These are phyloP conservation scores for Lagria hirta DNA, from an alignment of 2,888 invertebrate genomes.

Conservation along the genomic window DNA sequence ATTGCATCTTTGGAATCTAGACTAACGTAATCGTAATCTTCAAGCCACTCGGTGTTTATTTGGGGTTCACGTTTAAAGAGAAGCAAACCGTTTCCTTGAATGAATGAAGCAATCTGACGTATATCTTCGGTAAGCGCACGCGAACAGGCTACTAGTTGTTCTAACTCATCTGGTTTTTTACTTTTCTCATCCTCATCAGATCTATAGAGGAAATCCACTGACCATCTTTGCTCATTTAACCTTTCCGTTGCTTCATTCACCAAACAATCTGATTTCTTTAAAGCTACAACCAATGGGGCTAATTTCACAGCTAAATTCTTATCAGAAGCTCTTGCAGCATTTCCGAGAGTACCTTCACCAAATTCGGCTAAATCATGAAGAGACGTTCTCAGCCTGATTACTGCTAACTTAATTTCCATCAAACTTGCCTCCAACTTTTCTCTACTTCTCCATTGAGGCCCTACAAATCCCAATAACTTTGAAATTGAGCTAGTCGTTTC, in stretches of 20 bases:
- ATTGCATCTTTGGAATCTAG: constrained; percentile 74
- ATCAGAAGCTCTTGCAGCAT: constrained; percentile 80
- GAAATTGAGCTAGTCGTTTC: constrained; percentile 83
- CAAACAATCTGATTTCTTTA: constrained; percentile 77
- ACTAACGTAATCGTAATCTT: constrained; percentile 91
- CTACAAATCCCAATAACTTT: constrained; percentile 74
- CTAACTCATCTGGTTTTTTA: constrained; percentile 77
- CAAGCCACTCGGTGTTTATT: constrained; percentile 65
- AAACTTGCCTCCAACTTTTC: constrained; percentile 77
- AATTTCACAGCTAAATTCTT: constrained; percentile 72
- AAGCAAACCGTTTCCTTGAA: constrained; percentile 81
- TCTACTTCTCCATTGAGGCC: constrained; percentile 78
- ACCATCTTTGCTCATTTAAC: constrained; percentile 78
- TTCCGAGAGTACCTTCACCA: constrained; percentile 84
- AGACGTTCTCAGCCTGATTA: constrained; percentile 74
- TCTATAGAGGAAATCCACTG: constrained; percentile 61
- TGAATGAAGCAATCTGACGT: constrained; percentile 84
- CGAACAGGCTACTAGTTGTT: constrained; percentile 85
- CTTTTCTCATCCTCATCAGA: constrained; percentile 51
- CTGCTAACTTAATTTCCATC: constrained; percentile 81
- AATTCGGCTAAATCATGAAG: constrained; percentile 87
- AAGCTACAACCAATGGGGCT: constrained; percentile 74
- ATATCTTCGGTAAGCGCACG: constrained; percentile 87
- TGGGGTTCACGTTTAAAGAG: constrained; percentile 68
- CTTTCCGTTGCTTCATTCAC: constrained; percentile 76